Evolutionary conservation across 2,113 vertebrate genomes (phyloP), one percentile per base, ranked within the genome.

Genomic region (Dendropsophus ebraccatus): DNA sequence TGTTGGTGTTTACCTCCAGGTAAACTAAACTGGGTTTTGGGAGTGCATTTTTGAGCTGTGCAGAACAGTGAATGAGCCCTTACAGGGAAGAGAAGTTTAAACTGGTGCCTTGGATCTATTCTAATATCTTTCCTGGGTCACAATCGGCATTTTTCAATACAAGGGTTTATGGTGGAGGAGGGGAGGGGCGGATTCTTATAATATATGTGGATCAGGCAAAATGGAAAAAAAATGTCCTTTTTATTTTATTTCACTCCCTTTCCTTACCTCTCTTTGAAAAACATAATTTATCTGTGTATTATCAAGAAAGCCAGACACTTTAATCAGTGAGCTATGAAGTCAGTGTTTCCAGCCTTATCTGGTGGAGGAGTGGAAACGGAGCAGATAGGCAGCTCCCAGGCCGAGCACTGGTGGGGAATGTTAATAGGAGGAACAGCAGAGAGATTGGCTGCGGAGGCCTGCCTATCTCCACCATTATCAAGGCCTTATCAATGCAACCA

Each of bases 221-320:
- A 74, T 52, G 67, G 37, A 70, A 49, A 73, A 84, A 93, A 95
- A 95, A 89, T 9, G 89, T 58, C 90, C 93, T 91, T 87, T 88
- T 84, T 88, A 74, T 83, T 83, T 78, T 74, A 32, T 89, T 87
- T 1, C 88, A 86, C 90, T 92, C 93, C 90, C 92, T 91, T 93
- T 92, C 92, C 95, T 92, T 93, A 94, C 95, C 94, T 95, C 94
- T 94, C 93, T 94, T 94, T 94, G 92, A 95, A 98, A 97, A 98
- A 97, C 96, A 99, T 97, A 99, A 98, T 99, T 99, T 99, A 99
- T 99, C 98, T 98, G 96, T 96, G 97, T 97, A 98, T 99, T 99
- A 99, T 99, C 97, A 97, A 98, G 97, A 98, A 99, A 97, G 97
- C 97, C 98, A 99, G 98, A 99, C 97, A 99, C 97, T 99, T 98